Evolutionary conservation across 2,113 vertebrate genomes (phyloP).

Genomic region (Halichoeres trimaculatus): DNA sequence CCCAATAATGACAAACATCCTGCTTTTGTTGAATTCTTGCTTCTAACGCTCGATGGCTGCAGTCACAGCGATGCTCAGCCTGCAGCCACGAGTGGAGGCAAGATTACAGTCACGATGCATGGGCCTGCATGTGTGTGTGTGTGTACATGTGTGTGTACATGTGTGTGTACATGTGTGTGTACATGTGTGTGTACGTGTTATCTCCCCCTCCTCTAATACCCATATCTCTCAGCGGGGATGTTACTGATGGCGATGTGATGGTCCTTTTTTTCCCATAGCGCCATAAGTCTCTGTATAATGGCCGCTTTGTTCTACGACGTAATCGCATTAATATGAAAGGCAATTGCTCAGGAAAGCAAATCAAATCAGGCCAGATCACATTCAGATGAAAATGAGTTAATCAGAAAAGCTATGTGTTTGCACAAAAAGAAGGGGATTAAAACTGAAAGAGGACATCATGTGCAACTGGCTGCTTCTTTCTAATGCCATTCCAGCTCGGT

Average conservation of each 20-base stretch:
- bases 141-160: slow-evolving; percentile 12
- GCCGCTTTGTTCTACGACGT: slow-evolving; percentile 74
- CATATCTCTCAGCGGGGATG: slow-evolving; percentile 69
- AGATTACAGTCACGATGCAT: slow-evolving; percentile 55
- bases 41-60: slow-evolving; percentile 25
- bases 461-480: slow-evolving; percentile 38
- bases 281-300: slow-evolving; percentile 78
- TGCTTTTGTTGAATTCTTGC: slow-evolving; percentile 44
- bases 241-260: slow-evolving; percentile 70
- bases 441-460: slow-evolving; percentile 57
- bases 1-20: slow-evolving; percentile 67
- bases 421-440: slow-evolving; percentile 64
- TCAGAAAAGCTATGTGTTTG: slow-evolving; percentile 75
- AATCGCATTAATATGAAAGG: slow-evolving; percentile 81
- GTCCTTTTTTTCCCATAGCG: slow-evolving; percentile 58
- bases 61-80: slow-evolving; percentile 25
- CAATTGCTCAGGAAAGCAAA: slow-evolving; percentile 78
- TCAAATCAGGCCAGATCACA: slow-evolving; percentile 80
- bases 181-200: slow-evolving; percentile 39
- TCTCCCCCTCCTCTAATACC: slow-evolving; percentile 70
- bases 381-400: slow-evolving; percentile 78
- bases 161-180: slow-evolving; percentile 22
- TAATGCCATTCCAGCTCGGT: slow-evolving; percentile 36
- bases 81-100: slow-evolving; percentile 28
- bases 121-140: slow-evolving; percentile 23